Conservation (phyloP, 2,888 invertebrate genomes). For the Lasioglossum morio region DNA sequence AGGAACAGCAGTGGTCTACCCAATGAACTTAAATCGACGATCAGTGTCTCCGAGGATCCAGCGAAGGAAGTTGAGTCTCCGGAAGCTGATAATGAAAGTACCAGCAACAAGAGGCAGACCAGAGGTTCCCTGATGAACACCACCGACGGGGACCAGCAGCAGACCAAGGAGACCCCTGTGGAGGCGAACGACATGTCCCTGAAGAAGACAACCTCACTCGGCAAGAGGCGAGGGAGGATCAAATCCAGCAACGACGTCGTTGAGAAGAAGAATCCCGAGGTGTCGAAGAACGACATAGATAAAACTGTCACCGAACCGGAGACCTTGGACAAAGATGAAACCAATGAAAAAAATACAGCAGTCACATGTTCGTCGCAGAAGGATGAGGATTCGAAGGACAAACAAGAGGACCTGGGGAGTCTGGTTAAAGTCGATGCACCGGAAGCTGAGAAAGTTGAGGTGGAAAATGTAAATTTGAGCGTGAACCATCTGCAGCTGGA, state of each 20-base stretch:
- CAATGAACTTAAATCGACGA: neutral
- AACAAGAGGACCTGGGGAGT: slow-evolving; percentile 3
- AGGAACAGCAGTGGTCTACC: slow-evolving; percentile 32
- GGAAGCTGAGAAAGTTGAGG: neutral
- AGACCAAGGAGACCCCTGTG: slow-evolving; percentile 34
- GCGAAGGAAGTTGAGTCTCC: neutral
- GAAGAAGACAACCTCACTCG: slow-evolving; percentile 48
- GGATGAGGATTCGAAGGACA: neutral
- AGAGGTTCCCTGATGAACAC: slow-evolving; percentile 51
- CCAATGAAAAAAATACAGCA: neutral
- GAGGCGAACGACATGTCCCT: slow-evolving; percentile 26
- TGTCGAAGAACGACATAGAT: neutral
- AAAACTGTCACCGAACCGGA: neutral
- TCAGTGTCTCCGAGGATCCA: neutral
- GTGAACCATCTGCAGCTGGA: slow-evolving; percentile 77
- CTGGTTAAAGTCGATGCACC: neutral
- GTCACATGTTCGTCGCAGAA: neutral
- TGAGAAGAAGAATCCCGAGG: slow-evolving; percentile 27
- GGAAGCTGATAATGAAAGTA: slow-evolving; percentile 11
- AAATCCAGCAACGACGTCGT: slow-evolving; percentile 44
- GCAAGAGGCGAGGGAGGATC: slow-evolving; percentile 71
- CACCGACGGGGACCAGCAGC: slow-evolving; percentile 34
- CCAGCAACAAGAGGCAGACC: slow-evolving; percentile 47
- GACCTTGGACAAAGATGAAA: neutral
- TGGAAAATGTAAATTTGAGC: slow-evolving; percentile 18